Conservation (phyloP, 2,113 vertebrate genomes). For the Stictonetta naevosa region DNA sequence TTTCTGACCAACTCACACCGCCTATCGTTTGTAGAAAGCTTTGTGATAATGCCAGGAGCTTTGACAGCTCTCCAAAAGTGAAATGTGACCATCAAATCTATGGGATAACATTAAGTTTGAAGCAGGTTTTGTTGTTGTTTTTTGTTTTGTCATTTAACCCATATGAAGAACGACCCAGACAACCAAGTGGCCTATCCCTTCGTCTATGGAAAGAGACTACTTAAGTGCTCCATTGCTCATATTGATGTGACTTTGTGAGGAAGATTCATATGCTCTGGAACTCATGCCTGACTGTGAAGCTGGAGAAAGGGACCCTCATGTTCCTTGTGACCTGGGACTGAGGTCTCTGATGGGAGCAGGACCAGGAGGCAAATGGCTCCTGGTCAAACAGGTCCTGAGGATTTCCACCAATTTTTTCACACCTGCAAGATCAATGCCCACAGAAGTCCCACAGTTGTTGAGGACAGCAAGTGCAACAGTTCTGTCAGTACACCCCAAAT, state of each 20-base stretch:
- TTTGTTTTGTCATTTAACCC: not conserved
- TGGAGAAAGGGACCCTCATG: not conserved
- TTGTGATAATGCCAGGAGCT: not conserved
- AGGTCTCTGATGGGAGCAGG: not conserved
- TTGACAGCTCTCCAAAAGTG: not conserved
- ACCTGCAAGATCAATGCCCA: not conserved
- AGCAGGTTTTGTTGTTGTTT: not conserved
- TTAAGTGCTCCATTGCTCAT: not conserved
- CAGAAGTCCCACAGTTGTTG: not conserved
- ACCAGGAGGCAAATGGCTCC: not conserved
- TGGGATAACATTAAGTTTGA: not conserved
- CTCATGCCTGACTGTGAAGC: not conserved
- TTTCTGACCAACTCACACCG: not conserved
- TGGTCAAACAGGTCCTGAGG: not conserved
- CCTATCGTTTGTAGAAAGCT: not conserved
- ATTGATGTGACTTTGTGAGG: not conserved
- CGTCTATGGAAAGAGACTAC: not conserved
- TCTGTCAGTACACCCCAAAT: not conserved
- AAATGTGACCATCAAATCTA: not conserved
- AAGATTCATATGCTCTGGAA: not conserved
- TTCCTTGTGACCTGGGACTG: not conserved
- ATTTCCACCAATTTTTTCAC: not conserved
- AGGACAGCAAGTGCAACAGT: not conserved
- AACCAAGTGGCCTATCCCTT: not conserved
- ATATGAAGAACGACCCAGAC: not conserved